Conservation (phyloP, 53 echinoderm and acorn worm species). For the Crossaster papposus region DNA sequence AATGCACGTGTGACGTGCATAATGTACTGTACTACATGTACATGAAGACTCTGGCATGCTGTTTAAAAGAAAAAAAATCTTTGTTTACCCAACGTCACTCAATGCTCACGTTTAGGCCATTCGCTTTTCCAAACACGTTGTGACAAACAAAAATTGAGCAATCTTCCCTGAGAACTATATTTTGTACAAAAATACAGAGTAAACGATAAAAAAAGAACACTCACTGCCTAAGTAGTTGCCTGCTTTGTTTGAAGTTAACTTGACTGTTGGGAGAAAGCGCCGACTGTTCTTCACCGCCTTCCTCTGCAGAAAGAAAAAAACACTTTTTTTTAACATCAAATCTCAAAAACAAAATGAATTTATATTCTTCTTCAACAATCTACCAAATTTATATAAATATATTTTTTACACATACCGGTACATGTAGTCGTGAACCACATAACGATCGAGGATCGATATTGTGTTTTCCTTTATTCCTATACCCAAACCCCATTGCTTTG, state of each 20-base stretch:
- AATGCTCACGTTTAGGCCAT: not conserved
- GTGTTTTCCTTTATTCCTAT: no score
- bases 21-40: not conserved
- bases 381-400: constrained; percentile 16
- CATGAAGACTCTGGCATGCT: not conserved
- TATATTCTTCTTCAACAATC: no score
- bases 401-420: not conserved
- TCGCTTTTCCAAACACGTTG: not conserved
- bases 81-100: not conserved
- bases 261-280: constrained; percentile 89
- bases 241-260: constrained; percentile 98
- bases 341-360: no score
- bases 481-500: no score
- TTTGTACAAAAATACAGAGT: not conserved
- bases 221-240: constrained; percentile 99
- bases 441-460: no score
- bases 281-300: constrained; percentile 90
- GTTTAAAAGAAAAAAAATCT: no score
- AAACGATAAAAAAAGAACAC: constrained; percentile 43
- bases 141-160: not conserved
- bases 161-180: not conserved
- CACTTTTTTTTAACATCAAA: not conserved
- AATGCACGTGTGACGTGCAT: not conserved
- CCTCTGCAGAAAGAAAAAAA: constrained; percentile 68
- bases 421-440: no score